phyloP scores from a whole-genome alignment of 2,113 vertebrate genomes.

The Amphiprion ocellaris region DNA sequence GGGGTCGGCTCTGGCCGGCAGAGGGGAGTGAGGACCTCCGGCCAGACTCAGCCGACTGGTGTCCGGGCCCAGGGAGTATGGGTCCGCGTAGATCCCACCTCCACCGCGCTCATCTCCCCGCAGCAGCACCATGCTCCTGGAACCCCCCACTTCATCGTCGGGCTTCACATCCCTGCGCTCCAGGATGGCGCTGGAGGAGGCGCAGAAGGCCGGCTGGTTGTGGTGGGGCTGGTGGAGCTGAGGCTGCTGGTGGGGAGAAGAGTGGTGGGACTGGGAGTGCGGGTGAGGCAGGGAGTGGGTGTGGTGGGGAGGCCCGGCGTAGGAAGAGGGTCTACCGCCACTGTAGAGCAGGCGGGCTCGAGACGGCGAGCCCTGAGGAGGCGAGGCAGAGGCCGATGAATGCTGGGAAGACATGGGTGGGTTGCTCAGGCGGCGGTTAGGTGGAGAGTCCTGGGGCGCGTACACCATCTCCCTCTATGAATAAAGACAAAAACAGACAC shows the following conservation, averaged over 20 bases:
- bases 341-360: conserved; percentile 94
- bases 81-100: conserved; percentile 91
- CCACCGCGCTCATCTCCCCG: conserved; percentile 87
- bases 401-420: conserved; percentile 86
- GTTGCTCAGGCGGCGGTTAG: conserved; percentile 92
- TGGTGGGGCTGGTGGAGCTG: conserved; percentile 79
- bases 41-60: conserved; percentile 91
- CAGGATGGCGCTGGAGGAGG: conserved; percentile 97
- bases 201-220: conserved; percentile 85
- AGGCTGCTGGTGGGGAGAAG: conserved; percentile 77
- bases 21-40: conserved; percentile 77
- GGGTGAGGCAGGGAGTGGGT: conserved; percentile 77
- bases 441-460: conserved; percentile 93
- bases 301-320: conserved; percentile 87
- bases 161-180: conserved; percentile 97
- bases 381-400: conserved; percentile 85
- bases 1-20: conserved; percentile 87
- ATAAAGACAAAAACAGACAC: neutral
- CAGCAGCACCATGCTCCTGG: conserved; percentile 93
- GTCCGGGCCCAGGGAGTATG: conserved; percentile 90
- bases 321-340: conserved; percentile 90
- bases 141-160: conserved; percentile 89
- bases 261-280: conserved; percentile 81
- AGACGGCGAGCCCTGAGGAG: conserved; percentile 90
- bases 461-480: conserved; percentile 96